Conservation (phyloP, 2,888 invertebrate genomes). For the Crocallis elinguaria region DNA sequence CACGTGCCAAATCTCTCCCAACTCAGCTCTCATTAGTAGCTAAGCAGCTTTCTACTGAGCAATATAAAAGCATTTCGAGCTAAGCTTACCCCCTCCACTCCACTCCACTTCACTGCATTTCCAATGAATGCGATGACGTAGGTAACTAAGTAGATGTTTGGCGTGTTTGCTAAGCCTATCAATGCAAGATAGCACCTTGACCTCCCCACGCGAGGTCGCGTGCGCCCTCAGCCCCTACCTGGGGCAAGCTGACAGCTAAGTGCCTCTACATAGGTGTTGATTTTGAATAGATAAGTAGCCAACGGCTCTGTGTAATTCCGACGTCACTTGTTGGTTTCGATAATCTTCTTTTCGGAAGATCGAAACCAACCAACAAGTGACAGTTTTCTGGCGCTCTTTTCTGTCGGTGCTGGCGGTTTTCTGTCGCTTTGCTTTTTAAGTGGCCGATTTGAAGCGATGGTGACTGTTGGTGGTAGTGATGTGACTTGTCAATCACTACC, state of each 20-base stretch:
- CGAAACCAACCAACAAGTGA: too few species aligned
- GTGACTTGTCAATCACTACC: too few species aligned
- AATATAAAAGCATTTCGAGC: constrained; percentile 10
- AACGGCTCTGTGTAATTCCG: background rate
- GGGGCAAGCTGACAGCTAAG: constrained; percentile 55
- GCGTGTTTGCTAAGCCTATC: constrained; percentile 55
- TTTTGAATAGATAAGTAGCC: constrained; percentile 15
- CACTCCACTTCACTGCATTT: constrained; percentile 7
- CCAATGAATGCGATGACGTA: constrained; percentile 11
- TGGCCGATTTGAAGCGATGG: too few species aligned
- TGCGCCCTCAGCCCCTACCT: constrained; percentile 52
- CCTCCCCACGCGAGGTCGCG: constrained; percentile 67
- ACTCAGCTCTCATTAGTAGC: constrained; percentile 5
- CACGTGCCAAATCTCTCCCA: background rate
- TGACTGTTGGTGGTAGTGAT: too few species aligned
- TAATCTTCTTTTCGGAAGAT: too few species aligned
- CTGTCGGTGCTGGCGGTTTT: too few species aligned
- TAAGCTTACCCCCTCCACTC: constrained; percentile 14
- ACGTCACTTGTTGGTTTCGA: background rate
- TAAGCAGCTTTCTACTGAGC: constrained; percentile 18
- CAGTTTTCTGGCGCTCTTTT: too few species aligned
- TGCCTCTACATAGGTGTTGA: constrained; percentile 23
- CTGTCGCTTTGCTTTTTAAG: too few species aligned
- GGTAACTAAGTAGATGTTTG: constrained; percentile 17
- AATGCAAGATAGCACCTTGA: constrained; percentile 63